Conservation (phyloP, 92 coral and sea anemone species). For the Actinernus sp. region DNA sequence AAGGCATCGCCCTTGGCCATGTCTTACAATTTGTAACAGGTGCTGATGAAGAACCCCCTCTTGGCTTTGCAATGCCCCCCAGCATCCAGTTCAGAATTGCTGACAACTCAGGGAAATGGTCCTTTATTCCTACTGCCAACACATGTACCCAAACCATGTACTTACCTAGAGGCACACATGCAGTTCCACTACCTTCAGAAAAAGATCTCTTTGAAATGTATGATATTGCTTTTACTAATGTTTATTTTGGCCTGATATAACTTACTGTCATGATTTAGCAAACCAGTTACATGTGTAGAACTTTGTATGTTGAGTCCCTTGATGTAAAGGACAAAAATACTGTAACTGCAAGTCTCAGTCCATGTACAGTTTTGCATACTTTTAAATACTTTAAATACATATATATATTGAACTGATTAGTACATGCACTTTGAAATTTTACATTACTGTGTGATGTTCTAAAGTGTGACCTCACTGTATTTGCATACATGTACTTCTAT, state of each 20-base stretch:
- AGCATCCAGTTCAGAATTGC: not conserved
- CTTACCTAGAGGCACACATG: not conserved
- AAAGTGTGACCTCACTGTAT: too few relatives aligned
- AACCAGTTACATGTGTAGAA: too few relatives aligned
- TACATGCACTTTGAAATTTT: too few relatives aligned
- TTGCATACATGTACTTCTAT: too few relatives aligned
- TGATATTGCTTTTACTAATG: constrained; percentile 10
- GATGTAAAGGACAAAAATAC: too few relatives aligned
- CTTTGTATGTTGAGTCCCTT: too few relatives aligned
- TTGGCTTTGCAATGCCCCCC: constrained; percentile 45
- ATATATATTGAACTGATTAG: too few relatives aligned
- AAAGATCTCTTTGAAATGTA: constrained; percentile 1
- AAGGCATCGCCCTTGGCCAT: constrained; percentile 51
- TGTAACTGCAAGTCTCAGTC: too few relatives aligned
- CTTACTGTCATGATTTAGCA: not conserved
- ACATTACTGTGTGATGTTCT: too few relatives aligned
- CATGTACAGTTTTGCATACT: too few relatives aligned
- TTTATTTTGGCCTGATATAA: constrained; percentile 7
- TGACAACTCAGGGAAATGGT: not conserved
- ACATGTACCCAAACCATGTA: constrained; percentile 7
- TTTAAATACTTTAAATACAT: too few relatives aligned
- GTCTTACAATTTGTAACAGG: constrained; percentile 52
- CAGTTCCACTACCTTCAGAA: not conserved
- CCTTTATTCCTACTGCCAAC: constrained; percentile 17
- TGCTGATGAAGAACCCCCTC: constrained; percentile 56